phyloP scores from a whole-genome alignment of 2,797 vertebrate species.

The Falco rusticolus region DNA sequence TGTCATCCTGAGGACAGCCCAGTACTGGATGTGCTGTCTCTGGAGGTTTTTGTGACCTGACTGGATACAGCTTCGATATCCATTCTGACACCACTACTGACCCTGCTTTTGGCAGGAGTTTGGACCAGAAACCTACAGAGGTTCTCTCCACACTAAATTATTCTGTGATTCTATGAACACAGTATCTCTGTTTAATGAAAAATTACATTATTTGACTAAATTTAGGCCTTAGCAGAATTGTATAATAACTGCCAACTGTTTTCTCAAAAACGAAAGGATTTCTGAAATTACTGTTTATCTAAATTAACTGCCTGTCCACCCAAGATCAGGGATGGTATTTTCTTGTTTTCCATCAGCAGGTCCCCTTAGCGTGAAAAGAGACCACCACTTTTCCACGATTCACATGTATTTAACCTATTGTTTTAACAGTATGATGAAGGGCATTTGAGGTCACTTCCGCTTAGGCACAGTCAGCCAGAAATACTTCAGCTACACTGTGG shows the following conservation, averaged over 20 bases:
- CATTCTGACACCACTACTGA: neutral
- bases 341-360: fast-evolving
- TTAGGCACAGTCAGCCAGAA: neutral
- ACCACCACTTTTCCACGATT: neutral
- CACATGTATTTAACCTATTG: neutral
- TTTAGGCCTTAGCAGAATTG: neutral
- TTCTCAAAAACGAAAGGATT: neutral
- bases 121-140: neutral
- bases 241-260: neutral
- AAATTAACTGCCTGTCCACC: neutral
- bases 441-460: neutral
- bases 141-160: neutral
- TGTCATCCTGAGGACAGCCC: neutral
- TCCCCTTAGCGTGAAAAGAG: neutral
- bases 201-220: neutral
- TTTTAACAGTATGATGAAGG: neutral
- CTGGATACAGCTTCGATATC: neutral
- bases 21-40: fast-evolving
- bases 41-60: neutral
- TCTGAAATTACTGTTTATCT: too few species aligned
- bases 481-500: neutral
- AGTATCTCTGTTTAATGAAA: neutral
- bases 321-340: neutral
- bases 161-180: neutral
- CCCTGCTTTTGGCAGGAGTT: neutral